phyloP scores from a whole-genome alignment of 2,797 vertebrate species.

The Takifugu rubripes region DNA sequence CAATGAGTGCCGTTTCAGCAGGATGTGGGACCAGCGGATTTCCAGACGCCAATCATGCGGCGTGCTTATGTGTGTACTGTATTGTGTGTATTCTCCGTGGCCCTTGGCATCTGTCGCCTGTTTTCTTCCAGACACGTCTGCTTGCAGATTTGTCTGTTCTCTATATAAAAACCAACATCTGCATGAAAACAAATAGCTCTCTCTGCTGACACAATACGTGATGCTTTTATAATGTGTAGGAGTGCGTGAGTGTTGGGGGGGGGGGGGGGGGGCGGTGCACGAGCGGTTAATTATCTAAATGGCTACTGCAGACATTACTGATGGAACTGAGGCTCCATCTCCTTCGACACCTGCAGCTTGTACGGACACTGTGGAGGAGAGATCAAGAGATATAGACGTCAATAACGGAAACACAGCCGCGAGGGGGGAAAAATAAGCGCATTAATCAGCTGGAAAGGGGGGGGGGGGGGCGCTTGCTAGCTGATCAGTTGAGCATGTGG shows the following conservation, averaged over 20 bases:
- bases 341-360: slow-evolving; percentile 56
- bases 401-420: slow-evolving; percentile 39
- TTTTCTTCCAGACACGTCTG: slow-evolving; percentile 46
- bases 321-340: slow-evolving; percentile 62
- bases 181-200: slow-evolving; percentile 58
- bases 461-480: slow-evolving; percentile 24
- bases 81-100: slow-evolving; percentile 48
- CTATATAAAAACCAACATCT: slow-evolving; percentile 58
- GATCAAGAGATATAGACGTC: slow-evolving; percentile 56
- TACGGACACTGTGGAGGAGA: slow-evolving; percentile 44
- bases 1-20: slow-evolving; percentile 12
- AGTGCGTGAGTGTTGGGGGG: background rate
- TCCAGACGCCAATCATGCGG: slow-evolving; percentile 45
- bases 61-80: slow-evolving; percentile 2
- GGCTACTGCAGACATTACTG: slow-evolving; percentile 60
- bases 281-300: slow-evolving; percentile 73
- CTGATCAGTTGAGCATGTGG: slow-evolving; percentile 3
- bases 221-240: background rate
- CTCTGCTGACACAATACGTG: slow-evolving; percentile 16
- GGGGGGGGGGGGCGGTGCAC: slow-evolving; percentile 28
- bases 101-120: slow-evolving; percentile 61
- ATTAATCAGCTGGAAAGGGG: slow-evolving; percentile 32
- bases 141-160: slow-evolving; percentile 46
- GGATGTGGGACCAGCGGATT: slow-evolving; percentile 33
- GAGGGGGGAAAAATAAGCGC: slow-evolving; percentile 26